These are phyloP conservation scores for Galeopterus variegatus DNA, from an alignment of 2,113 vertebrate genomes.

Conservation along the genomic window DNA sequence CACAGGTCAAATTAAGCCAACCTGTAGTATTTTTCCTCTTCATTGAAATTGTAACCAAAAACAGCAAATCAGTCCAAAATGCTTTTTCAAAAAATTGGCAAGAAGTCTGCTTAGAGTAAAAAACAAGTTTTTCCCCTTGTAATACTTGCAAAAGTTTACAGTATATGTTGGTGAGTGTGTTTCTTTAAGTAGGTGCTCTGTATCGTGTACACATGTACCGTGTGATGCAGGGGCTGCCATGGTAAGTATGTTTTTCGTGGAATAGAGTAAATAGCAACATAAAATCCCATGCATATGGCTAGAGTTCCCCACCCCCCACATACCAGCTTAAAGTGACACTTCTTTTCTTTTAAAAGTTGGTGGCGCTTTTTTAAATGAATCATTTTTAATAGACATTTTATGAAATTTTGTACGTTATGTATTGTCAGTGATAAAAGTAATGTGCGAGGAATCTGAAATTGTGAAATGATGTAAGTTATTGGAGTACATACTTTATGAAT, in stretches of 20 bases:
- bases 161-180: slow-evolving; percentile 91
- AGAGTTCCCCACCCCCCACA: background rate
- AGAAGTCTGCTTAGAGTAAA: slow-evolving; percentile 70
- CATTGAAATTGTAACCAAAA: slow-evolving; percentile 73
- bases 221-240: slow-evolving; percentile 91
- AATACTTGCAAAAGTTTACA: slow-evolving; percentile 88
- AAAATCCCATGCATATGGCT: slow-evolving; percentile 73
- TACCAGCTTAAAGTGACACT: slow-evolving; percentile 56
- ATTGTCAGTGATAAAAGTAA: slow-evolving; percentile 57
- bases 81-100: slow-evolving; percentile 71
- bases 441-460: slow-evolving; percentile 46
- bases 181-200: slow-evolving; percentile 93
- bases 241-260: slow-evolving; percentile 92
- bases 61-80: slow-evolving; percentile 68
- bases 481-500: slow-evolving; percentile 20
- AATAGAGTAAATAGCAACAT: slow-evolving; percentile 85
- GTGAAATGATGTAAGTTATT: slow-evolving; percentile 19
- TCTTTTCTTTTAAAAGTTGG: slow-evolving; percentile 60
- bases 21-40: slow-evolving; percentile 23
- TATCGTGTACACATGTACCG: slow-evolving; percentile 90
- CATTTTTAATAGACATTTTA: slow-evolving; percentile 66
- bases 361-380: slow-evolving; percentile 70
- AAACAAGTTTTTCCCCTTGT: slow-evolving; percentile 80
- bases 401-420: slow-evolving; percentile 65
- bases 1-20: slow-evolving; percentile 72